Conservation (phyloP, 2,797 vertebrate species). For the Falco biarmicus region DNA sequence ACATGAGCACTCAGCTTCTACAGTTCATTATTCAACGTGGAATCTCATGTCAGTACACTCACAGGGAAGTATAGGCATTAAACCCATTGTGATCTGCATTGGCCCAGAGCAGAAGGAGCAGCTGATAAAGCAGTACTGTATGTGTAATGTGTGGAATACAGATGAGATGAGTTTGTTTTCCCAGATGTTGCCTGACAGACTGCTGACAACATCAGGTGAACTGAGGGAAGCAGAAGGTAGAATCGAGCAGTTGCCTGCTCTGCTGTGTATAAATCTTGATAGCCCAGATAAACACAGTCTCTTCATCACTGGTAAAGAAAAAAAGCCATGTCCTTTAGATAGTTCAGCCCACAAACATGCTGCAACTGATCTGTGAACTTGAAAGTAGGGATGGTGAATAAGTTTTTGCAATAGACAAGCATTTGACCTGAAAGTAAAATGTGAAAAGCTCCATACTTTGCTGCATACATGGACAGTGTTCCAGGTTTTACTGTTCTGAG, state of each 20-base stretch:
- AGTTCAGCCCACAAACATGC: not conserved
- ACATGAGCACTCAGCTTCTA: not conserved
- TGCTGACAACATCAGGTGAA: not conserved
- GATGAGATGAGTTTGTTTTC: constrained; percentile 8
- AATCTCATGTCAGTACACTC: not conserved
- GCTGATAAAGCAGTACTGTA: not conserved
- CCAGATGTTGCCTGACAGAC: constrained; percentile 4
- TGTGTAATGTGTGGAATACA: not conserved
- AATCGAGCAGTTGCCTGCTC: not conserved
- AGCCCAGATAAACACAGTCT: not conserved
- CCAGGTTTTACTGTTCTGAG: not conserved
- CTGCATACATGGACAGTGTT: not conserved
- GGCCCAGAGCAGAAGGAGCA: not conserved
- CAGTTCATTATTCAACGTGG: not conserved
- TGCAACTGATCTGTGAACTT: not conserved
- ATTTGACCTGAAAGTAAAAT: not conserved
- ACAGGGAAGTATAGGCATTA: not conserved
- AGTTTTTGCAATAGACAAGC: not conserved
- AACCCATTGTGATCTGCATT: not conserved
- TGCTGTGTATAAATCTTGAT: not conserved
- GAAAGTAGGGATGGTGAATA: not conserved
- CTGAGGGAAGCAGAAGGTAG: not conserved
- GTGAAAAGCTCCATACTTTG: not conserved
- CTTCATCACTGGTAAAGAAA: not conserved
- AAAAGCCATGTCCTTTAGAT: not conserved